Conservation (phyloP, 2,888 invertebrate species). For the Ormyrus thymus region DNA sequence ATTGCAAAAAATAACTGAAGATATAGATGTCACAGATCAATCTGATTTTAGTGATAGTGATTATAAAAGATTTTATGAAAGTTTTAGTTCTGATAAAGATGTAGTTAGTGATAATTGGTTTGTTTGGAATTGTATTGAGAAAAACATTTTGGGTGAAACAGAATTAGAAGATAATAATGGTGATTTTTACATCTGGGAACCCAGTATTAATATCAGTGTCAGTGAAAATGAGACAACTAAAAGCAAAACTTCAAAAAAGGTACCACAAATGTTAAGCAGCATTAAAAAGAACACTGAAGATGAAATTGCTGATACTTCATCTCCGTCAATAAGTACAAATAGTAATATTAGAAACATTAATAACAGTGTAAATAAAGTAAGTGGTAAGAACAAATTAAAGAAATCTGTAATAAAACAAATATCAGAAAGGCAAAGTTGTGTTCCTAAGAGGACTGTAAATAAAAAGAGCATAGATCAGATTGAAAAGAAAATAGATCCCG, state of each 20-base stretch:
- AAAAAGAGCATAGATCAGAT: background rate
- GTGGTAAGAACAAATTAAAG: slow-evolving; percentile 2
- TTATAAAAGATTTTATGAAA: slow-evolving; percentile 28
- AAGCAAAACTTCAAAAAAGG: background rate
- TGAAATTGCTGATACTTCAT: background rate
- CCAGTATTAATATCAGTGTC: background rate
- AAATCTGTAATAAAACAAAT: background rate
- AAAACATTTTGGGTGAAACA: background rate
- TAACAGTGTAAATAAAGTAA: background rate
- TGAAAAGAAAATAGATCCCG: slow-evolving; percentile 26
- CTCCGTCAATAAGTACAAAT: background rate
- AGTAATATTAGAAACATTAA: background rate
- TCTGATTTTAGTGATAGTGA: slow-evolving; percentile 40
- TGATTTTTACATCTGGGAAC: slow-evolving; percentile 4
- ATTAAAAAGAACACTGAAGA: too few species aligned
- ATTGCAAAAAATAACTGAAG: slow-evolving; percentile 25
- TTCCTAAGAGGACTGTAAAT: background rate
- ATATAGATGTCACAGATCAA: slow-evolving; percentile 34
- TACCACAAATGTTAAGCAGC: too few species aligned
- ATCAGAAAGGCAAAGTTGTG: background rate
- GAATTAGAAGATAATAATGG: background rate
- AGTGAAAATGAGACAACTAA: background rate
- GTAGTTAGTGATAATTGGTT: slow-evolving; percentile 13
- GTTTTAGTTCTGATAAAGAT: background rate
- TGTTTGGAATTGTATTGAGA: slow-evolving; percentile 21